Evolutionary conservation across 1,140 invertebrate species (phyloP), one percentile per base, ranked within the genome.

Genomic region (Eciton burchellii): DNA sequence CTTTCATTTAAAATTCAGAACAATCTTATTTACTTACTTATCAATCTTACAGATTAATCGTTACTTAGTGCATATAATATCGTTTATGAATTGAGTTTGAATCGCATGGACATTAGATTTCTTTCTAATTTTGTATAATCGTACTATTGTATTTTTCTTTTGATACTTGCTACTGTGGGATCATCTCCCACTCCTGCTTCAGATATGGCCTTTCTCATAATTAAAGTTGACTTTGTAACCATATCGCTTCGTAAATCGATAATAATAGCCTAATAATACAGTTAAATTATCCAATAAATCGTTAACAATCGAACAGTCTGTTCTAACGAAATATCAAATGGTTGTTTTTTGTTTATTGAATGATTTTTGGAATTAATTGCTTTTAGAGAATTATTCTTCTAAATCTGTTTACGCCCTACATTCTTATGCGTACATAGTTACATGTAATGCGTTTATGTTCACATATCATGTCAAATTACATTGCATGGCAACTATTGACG

Each of bases 101-200:
- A n/a, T n/a, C n/a, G n/a, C n/a, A n/a, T n/a, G n/a, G n/a, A n/a
- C n/a, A n/a, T n/a, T n/a, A n/a, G n/a, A n/a, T n/a, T n/a, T n/a
- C 35, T 35, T 35, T 35, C n/a, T n/a, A n/a, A n/a, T n/a, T n/a
- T n/a, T n/a, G n/a, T n/a, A n/a, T n/a, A n/a, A n/a, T n/a, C n/a
- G n/a, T n/a, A n/a, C n/a, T 35, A 6, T 35, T 35, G 12, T 43
- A 16, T 21, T 49, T 72, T 21, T 49, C 41, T 47, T 71, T 70
- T 73, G 88, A 83, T 93, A 97, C 96, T 94, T 86, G 95, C 96
- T 0, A 99, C 96, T 4, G 98, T 99, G 4, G 98, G 98, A 95
- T 99, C 98, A 93, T 99, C 99, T 0, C 98, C 98, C 9, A 99
- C 96, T 29, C 95, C 95, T 0, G 98, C 98, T 60, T 96, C 95